These are phyloP conservation scores for Polymixis flavicincta DNA, from an alignment of 2,888 invertebrate genomes.

Conservation along the genomic window DNA sequence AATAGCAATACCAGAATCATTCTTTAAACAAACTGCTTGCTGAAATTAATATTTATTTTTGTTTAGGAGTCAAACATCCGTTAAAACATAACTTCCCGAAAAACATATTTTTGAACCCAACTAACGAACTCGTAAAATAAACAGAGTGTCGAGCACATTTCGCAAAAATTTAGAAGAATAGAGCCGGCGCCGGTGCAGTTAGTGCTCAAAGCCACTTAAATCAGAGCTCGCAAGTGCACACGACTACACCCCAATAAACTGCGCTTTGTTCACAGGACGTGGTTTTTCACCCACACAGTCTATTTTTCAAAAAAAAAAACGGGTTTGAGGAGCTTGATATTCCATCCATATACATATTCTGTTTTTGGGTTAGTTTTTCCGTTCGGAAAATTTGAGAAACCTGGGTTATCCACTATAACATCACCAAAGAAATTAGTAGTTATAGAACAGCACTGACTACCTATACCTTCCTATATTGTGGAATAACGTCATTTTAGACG, in stretches of 20 bases:
- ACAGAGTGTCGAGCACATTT: slow-evolving; percentile 37
- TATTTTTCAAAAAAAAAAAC: slow-evolving; percentile 12
- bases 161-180: slow-evolving; percentile 49
- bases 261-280: slow-evolving; percentile 43
- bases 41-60: not conserved
- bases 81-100: slow-evolving; percentile 5
- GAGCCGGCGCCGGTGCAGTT: slow-evolving; percentile 29
- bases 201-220: slow-evolving; percentile 53
- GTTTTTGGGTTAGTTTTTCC: not conserved
- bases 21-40: not conserved
- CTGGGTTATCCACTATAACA: not conserved
- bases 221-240: slow-evolving; percentile 41
- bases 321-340: slow-evolving; percentile 6
- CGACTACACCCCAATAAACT: slow-evolving; percentile 49
- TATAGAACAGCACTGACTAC: not conserved
- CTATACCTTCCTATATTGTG: not conserved
- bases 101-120: slow-evolving; percentile 14
- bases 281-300: slow-evolving; percentile 10
- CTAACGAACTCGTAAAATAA: slow-evolving; percentile 41
- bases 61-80: not conserved
- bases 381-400: not conserved
- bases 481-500: not conserved
- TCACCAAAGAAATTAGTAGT: too few species aligned
- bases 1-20: not conserved
- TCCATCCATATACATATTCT: too few species aligned